A percentile compares a stretch with the other conserved stretches of the same genome.
phyloP scores from a whole-genome alignment of 2,113 vertebrate species.

The Aythya baeri region DNA sequence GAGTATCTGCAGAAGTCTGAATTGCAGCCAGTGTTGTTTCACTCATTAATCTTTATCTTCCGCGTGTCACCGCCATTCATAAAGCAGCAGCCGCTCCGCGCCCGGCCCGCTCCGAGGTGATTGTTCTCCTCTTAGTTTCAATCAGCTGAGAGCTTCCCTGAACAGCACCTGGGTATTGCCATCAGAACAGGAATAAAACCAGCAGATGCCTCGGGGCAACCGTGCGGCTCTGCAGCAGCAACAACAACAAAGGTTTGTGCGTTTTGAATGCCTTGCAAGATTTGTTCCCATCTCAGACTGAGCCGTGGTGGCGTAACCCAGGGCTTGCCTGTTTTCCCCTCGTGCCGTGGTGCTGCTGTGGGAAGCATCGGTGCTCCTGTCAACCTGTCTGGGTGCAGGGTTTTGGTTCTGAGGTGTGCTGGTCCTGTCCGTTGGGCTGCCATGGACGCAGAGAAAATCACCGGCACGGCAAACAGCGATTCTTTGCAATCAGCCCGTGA shows the following conservation, averaged over 20 bases:
- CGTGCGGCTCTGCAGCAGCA: slow-evolving; percentile 2
- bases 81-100: slow-evolving; percentile 56
- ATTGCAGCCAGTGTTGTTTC: slow-evolving; percentile 39
- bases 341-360: too few relatives aligned
- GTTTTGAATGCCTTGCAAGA: background rate
- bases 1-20: slow-evolving; percentile 13
- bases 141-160: slow-evolving; percentile 44
- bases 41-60: slow-evolving; percentile 61
- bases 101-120: slow-evolving; percentile 36
- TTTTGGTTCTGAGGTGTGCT: too few relatives aligned
- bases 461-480: slow-evolving; percentile 16
- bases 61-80: slow-evolving; percentile 33
- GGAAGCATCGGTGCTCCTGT: too few relatives aligned
- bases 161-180: slow-evolving; percentile 54
- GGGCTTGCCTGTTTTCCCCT: background rate
- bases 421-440: background rate
- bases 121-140: slow-evolving; percentile 52
- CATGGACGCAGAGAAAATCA: background rate
- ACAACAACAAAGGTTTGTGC: background rate
- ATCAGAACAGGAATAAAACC: slow-evolving; percentile 57
- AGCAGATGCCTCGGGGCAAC: slow-evolving; percentile 21
- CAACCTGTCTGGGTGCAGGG: too few relatives aligned
- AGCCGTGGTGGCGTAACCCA: background rate
- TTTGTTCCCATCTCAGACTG: background rate
- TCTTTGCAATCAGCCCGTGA: background rate